Conservation (phyloP, 1,140 invertebrate genomes). For the Drosophila miranda region DNA sequence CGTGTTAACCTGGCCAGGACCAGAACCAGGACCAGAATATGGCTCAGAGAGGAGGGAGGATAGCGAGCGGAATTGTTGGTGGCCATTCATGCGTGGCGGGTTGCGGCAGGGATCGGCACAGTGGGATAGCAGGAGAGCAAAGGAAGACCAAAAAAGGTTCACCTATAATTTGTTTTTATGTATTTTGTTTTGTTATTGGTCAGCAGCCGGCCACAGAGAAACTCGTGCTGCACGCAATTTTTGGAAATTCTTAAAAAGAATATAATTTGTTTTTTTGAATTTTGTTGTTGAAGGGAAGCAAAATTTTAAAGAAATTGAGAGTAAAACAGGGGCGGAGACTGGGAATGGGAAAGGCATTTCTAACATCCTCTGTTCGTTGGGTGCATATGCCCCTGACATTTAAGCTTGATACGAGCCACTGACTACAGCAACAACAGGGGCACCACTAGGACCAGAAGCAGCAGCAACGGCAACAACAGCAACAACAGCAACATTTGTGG, state of each 20-base stretch:
- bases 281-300: conserved; percentile 1
- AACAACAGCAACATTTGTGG: conserved; percentile 37
- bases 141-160: conserved; percentile 29
- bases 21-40: conserved; percentile 38
- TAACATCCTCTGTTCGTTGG: conserved; percentile 36
- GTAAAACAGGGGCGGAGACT: background rate
- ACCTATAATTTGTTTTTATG: conserved; percentile 50
- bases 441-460: conserved; percentile 35
- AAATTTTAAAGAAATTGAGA: conserved; percentile 24
- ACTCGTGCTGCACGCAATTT: conserved; percentile 58
- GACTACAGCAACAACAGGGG: conserved; percentile 30
- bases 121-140: background rate
- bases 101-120: conserved; percentile 8
- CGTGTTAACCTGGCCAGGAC: conserved; percentile 53
- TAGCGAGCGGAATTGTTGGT: conserved; percentile 17
- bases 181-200: conserved; percentile 27
- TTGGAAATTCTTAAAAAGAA: background rate
- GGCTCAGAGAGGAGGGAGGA: conserved; percentile 1
- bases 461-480: conserved; percentile 3
- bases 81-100: conserved; percentile 39
- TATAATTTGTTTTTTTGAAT: conserved; percentile 2
- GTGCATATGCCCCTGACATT: conserved; percentile 77
- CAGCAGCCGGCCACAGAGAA: conserved; percentile 37
- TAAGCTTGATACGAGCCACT: conserved; percentile 50
- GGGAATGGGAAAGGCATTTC: conserved; percentile 25